Evolutionary conservation across 1,140 invertebrate species (phyloP), one percentile per base, ranked within the genome.

Genomic region (Cyphomyrmex costatus): DNA sequence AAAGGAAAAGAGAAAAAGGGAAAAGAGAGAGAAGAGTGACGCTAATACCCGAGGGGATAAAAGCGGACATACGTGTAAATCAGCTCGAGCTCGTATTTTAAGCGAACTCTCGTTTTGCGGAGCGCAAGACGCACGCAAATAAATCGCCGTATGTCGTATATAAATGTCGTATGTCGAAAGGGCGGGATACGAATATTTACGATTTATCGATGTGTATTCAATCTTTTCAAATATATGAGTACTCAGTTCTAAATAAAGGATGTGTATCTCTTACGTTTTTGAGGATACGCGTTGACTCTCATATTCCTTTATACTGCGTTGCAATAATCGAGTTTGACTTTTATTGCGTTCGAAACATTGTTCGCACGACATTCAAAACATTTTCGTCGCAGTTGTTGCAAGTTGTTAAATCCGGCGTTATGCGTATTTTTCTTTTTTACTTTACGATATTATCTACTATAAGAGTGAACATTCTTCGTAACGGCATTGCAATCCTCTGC

Each of bases 81-180:
- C 68, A 74, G 27, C 27, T 16, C 24, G 24, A 14, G 36, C 46
- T 12, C 42, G 53, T 74, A 61, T 83, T 83, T 83, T 60, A 74
- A 36, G 16, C 21, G 16, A 33, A 71, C 30, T 49, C 12, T 56
- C 51, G 33, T 46, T 82, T 42, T 27, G 21, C 16, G 14, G 49
- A 19, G n/a, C 10, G 19, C 58, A 42, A 82, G 27, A 46, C 36
- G n/a, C 46, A 49, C 12, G 53, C 36, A 73, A 73, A 73, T 73
- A 83, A 73, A 83, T 83, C 21, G 33, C 14, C 14, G 14, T 49
- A 49, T 49, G 46, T 49, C 14, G 16, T 51, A n/a, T 53, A 53
- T n/a, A 7, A n/a, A n/a, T 53, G 46, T 65, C 6, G 21, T 24
- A 27, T n/a, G 78, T 33, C 42, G 42, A 19, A 78, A 30, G 19